phyloP scores from a whole-genome alignment of 2,797 vertebrate genomes.

The Sebastiscus tertius region DNA sequence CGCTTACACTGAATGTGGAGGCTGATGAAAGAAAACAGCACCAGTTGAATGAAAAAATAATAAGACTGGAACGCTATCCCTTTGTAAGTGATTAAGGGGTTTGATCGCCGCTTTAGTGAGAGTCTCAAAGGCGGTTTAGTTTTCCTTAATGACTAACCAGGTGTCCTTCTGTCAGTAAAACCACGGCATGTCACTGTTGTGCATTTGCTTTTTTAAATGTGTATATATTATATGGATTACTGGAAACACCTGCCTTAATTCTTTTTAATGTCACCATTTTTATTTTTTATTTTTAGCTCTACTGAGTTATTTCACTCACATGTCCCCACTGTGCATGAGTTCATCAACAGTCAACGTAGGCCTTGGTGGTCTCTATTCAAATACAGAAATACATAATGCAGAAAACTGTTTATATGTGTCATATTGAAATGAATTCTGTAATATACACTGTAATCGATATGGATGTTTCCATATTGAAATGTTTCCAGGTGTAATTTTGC shows the following conservation, averaged over 20 bases:
- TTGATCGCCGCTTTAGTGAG: background rate
- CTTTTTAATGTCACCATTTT: background rate
- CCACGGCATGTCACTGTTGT: background rate
- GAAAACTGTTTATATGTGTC: background rate
- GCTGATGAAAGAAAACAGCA: background rate
- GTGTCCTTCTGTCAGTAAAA: background rate
- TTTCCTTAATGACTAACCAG: background rate
- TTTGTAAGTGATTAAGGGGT: slow-evolving; percentile 11
- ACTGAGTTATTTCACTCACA: background rate
- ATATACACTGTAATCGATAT: background rate
- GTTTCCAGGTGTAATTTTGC: background rate
- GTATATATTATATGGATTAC: background rate
- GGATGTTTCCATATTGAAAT: background rate
- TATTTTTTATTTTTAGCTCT: background rate
- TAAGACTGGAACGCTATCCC: slow-evolving; percentile 12
- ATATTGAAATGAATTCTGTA: background rate
- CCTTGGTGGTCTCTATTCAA: background rate
- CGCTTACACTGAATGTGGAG: slow-evolving; percentile 28
- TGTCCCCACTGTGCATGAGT: background rate
- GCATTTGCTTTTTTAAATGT: background rate
- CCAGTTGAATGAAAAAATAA: slow-evolving; percentile 23
- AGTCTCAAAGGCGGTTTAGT: background rate
- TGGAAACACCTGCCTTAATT: slow-evolving; percentile 39
- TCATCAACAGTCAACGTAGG: background rate
- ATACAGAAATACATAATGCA: background rate